Evolutionary conservation across 2,888 invertebrate species (phyloP).

Genomic region (Scaptomyza polygonia): DNA sequence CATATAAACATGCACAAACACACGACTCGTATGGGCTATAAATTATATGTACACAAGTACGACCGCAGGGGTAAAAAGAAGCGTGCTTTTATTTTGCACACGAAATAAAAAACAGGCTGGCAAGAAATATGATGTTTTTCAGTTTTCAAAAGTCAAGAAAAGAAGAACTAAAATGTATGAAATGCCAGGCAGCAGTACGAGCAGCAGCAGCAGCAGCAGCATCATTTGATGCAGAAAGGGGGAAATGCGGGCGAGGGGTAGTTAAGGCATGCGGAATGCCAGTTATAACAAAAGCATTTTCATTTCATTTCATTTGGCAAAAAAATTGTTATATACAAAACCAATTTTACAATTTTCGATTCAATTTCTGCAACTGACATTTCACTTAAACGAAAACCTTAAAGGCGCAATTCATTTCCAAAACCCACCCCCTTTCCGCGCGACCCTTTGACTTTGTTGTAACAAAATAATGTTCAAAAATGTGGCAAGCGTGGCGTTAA

Average conservation of each 20-base stretch:
- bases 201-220: neutral
- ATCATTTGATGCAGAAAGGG: neutral
- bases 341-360: conserved; percentile 82
- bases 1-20: conserved; percentile 5
- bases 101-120: conserved; percentile 70
- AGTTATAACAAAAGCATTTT: conserved; percentile 75
- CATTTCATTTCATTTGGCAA: conserved; percentile 75
- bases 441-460: conserved; percentile 52
- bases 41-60: conserved; percentile 63
- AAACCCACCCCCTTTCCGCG: neutral
- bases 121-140: conserved; percentile 70
- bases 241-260: neutral
- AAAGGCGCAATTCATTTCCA: conserved; percentile 76
- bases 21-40: conserved; percentile 62
- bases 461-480: conserved; percentile 9
- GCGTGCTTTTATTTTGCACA: conserved; percentile 58
- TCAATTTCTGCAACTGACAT: conserved; percentile 84
- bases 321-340: conserved; percentile 79
- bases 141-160: conserved; percentile 41
- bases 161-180: neutral
- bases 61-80: neutral
- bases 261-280: conserved; percentile 24
- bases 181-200: conserved; percentile 14
- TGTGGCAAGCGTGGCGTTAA: conserved; percentile 1
- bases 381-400: conserved; percentile 84